Evolutionary conservation across 2,113 vertebrate genomes (phyloP).

Genomic region (Ciconia boyciana): DNA sequence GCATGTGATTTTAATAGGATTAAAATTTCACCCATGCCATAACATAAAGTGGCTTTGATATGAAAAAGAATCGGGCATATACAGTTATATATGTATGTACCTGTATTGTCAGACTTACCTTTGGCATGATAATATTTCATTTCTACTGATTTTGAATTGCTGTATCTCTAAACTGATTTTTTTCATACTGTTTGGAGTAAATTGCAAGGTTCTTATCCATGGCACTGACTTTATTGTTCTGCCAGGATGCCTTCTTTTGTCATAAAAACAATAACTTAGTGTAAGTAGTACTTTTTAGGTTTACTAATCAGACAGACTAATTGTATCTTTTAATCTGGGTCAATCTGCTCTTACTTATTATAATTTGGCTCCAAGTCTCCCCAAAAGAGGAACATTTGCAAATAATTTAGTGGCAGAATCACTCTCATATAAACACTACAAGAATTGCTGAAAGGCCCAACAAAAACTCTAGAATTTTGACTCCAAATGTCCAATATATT

Average conservation of each 20-base stretch:
- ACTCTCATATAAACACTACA: constrained; percentile 57
- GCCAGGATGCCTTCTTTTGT: constrained; percentile 75
- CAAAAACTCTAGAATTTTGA: constrained; percentile 8
- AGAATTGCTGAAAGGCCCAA: not conserved
- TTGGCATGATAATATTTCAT: not conserved
- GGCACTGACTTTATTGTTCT: constrained; percentile 73
- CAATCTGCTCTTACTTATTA: constrained; percentile 81
- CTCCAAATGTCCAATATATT: not conserved
- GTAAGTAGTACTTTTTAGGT: constrained; percentile 80
- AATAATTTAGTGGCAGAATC: constrained; percentile 70
- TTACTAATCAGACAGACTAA: constrained; percentile 82
- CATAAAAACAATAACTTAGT: constrained; percentile 79
- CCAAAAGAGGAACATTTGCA: constrained; percentile 66
- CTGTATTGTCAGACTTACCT: not conserved
- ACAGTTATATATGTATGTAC: not conserved
- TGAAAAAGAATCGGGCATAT: not conserved
- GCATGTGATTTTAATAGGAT: not conserved
- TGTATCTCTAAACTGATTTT: not conserved
- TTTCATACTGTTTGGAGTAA: constrained; percentile 54
- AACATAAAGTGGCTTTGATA: not conserved
- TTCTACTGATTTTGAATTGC: constrained; percentile 3
- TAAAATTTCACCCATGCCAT: not conserved
- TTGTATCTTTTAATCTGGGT: constrained; percentile 86
- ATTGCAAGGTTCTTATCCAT: constrained; percentile 73
- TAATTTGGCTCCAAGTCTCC: constrained; percentile 69